Evolutionary conservation across 2,797 vertebrate genomes (phyloP), one percentile per base, ranked within the genome.

Genomic region (Chromobotia macracanthus): DNA sequence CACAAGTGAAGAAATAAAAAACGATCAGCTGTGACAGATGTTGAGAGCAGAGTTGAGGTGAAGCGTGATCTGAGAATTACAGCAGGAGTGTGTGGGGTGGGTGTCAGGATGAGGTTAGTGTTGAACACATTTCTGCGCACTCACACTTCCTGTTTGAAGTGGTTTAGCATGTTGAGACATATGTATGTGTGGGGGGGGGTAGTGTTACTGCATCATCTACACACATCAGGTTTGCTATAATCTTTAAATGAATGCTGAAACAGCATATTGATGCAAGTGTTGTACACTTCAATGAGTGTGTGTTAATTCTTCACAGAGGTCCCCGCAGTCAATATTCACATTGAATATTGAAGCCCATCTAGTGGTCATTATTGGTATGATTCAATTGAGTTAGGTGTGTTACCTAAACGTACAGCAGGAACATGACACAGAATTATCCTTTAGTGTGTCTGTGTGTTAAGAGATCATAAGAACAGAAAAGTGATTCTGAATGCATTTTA

Each of bases 401-500:
- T 41, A 41, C 7, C 38, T 41, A 8, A 1, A 41, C 9, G 35
- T 9, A 41, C 38, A 38, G 8, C 38, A 41, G 38, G 9, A 41
- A 41, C 38, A 41, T 41, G 38, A 41, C 38, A n/a, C n/a, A 41
- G 9, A 41, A 41, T 38, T 38, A 38, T 41, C 7, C 9, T 9
- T 41, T 10, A 1, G 66, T 18, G 46, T 50, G 44, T 25, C 56
- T 28, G 41, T 28, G 65, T 41, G 10, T 16, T 71, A 56, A n/a
- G 6, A 71, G 61, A 55, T 19, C 5, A 16, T n/a, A 7, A 65
- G 18, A 9, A 84, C 38, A 86, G 81, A 82, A 61, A 18, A 50
- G 5, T 48, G 69, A 71, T 91, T 89, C 88, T 91, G 90, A 92
- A 90, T 90, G 79, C 25, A 53, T 84, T 93, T 94, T 91, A 89